phyloP scores from a whole-genome alignment of 37 sponge, comb jelly and placozoan genomes.

The Hormiphora californensis region DNA sequence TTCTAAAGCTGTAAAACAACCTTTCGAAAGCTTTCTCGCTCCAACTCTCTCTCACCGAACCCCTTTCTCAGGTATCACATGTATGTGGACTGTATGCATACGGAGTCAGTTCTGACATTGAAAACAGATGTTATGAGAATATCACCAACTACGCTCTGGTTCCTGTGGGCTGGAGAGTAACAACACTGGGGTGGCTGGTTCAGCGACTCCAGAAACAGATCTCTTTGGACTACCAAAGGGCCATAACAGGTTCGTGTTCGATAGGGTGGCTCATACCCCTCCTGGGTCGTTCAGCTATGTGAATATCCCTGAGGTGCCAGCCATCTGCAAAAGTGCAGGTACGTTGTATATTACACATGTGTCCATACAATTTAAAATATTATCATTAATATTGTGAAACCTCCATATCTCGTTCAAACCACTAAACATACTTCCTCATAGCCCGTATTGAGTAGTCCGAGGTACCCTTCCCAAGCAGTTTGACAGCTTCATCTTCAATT shows the following conservation, averaged over 20 bases:
- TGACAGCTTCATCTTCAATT: slow-evolving; percentile 70
- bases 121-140: slow-evolving; percentile 57
- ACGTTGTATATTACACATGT: too few relatives aligned
- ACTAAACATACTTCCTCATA: too few relatives aligned
- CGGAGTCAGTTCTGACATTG: slow-evolving; percentile 63
- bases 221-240: slow-evolving; percentile 70
- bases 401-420: too few relatives aligned
- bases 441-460: too few relatives aligned
- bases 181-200: slow-evolving; percentile 54
- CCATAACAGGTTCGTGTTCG: slow-evolving; percentile 84
- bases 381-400: too few relatives aligned
- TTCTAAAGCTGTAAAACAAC: not conserved
- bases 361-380: too few relatives aligned
- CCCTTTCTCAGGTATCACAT: slow-evolving; percentile 80
- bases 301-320: slow-evolving; percentile 65
- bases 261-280: slow-evolving; percentile 68
- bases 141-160: slow-evolving; percentile 66
- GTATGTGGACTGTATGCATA: slow-evolving; percentile 98
- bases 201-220: slow-evolving; percentile 66
- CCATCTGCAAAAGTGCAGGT: slow-evolving; percentile 36
- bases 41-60: too few relatives aligned
- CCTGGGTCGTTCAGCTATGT: slow-evolving; percentile 80
- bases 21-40: too few relatives aligned
- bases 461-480: too few relatives aligned
- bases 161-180: slow-evolving; percentile 57